A percentile compares a stretch with the other conserved stretches of the same genome.
Conservation (phyloP, 1,140 invertebrate species). For the Hyles vespertilio region DNA sequence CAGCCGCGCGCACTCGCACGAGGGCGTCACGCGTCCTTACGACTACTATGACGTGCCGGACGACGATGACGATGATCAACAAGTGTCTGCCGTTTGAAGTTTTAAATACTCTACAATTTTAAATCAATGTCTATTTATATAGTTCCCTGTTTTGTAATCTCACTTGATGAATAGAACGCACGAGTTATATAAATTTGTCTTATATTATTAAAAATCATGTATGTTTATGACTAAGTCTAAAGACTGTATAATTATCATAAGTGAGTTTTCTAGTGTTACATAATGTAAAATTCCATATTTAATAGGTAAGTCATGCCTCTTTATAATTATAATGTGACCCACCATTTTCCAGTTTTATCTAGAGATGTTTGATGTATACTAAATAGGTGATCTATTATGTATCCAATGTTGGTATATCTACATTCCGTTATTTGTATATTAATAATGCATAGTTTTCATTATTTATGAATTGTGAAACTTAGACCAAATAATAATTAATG, state of each 20-base stretch:
- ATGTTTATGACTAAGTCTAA: constrained; percentile 69
- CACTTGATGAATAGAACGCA: constrained; percentile 69
- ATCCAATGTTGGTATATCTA: constrained; percentile 63
- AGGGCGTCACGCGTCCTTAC: constrained; percentile 84
- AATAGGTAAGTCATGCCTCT: constrained; percentile 58
- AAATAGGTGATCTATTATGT: constrained; percentile 47
- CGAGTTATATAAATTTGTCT: constrained; percentile 60
- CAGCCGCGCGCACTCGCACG: constrained; percentile 89
- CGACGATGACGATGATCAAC: constrained; percentile 81
- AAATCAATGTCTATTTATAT: constrained; percentile 67
- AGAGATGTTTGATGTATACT: constrained; percentile 65
- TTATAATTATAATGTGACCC: constrained; percentile 66
- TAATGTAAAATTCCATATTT: constrained; percentile 62
- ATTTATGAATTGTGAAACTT: constrained; percentile 73
- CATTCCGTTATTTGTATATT: constrained; percentile 73
- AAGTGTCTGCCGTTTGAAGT: constrained; percentile 70
- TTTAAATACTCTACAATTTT: constrained; percentile 50
- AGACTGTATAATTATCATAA: constrained; percentile 73
- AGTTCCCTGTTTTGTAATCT: constrained; percentile 68
- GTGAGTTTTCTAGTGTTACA: constrained; percentile 67
- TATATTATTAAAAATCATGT: constrained; percentile 50
- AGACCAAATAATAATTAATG: constrained; percentile 76
- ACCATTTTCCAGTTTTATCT: constrained; percentile 73
- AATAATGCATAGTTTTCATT: constrained; percentile 53
- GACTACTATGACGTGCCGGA: constrained; percentile 83